phyloP scores from a whole-genome alignment of 2,888 invertebrate species.

The Erebia palarica region DNA sequence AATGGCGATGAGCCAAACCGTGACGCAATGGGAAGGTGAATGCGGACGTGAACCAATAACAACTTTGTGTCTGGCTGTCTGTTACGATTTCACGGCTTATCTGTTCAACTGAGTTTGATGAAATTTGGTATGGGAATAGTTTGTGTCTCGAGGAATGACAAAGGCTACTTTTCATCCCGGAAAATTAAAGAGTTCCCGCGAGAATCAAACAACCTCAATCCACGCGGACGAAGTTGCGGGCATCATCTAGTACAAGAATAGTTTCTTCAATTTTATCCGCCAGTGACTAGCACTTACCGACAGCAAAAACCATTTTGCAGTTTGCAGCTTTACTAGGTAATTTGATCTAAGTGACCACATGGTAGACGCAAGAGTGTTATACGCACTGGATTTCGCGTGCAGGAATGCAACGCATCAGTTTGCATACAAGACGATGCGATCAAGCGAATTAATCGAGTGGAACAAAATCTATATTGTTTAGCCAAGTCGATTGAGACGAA shows the following conservation, averaged over 20 bases:
- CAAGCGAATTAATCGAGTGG: background rate
- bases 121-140: too few relatives aligned
- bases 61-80: background rate
- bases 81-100: too few relatives aligned
- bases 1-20: constrained; percentile 58
- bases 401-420: constrained; percentile 5
- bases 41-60: constrained; percentile 38
- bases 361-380: background rate
- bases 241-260: too few relatives aligned
- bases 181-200: too few relatives aligned
- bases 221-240: too few relatives aligned
- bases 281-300: too few relatives aligned
- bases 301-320: background rate
- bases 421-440: background rate
- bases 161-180: too few relatives aligned
- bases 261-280: too few relatives aligned
- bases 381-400: background rate
- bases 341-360: background rate
- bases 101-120: too few relatives aligned
- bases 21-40: constrained; percentile 58
- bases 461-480: background rate
- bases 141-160: too few relatives aligned
- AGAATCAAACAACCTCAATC: too few relatives aligned
- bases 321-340: background rate
- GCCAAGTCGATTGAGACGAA: background rate